Evolutionary conservation across 2,888 invertebrate genomes (phyloP), one percentile per base, ranked within the genome.

Genomic region (Parochlus steinenii): DNA sequence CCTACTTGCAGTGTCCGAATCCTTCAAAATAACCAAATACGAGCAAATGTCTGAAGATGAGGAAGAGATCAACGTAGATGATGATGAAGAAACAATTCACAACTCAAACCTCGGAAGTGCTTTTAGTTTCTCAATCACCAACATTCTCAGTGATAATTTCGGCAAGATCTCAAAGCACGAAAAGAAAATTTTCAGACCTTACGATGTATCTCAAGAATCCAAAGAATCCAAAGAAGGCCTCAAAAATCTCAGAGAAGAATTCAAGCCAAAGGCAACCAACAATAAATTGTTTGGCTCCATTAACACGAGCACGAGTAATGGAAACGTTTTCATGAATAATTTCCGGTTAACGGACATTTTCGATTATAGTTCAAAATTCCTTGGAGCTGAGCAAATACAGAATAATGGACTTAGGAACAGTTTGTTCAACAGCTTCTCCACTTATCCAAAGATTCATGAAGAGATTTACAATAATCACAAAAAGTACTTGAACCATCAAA

Each of bases 391-490:
- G 39, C 49, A 56, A 3, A 55, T 56, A n/a, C 23, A 25, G 23
- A 23, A 32, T 27, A 32, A 31, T 30, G 56, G 51, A 39, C 53
- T 58, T 22, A 46, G 57, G 1, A 57, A 55, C 37, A 56, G 55
- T 41, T 58, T 58, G 35, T 34, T 20, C 22, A 28, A 20, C 16
- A 58, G 56, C 38, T 55, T 57, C 8, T 51, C 52, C 6, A 52
- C 55, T 14, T 58, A 58, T 48, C 58, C 58, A 19, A 47, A 57
- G 31, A 57, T 58, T 12, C 58, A 58, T 30, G 58, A 58, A 40
- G 58, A 58, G 41, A 56, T 58, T 14, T 45, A 56, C 8, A 54
- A 57, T 41, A 53, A 51, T 38, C 33, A 38, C 12, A 34, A 41
- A 27, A 22, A 42, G 41, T 31, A 37, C 25, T 12, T 26, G 23